These are phyloP conservation scores for Prunella himalayana DNA, from an alignment of 2,113 vertebrate species.

Conservation along the genomic window DNA sequence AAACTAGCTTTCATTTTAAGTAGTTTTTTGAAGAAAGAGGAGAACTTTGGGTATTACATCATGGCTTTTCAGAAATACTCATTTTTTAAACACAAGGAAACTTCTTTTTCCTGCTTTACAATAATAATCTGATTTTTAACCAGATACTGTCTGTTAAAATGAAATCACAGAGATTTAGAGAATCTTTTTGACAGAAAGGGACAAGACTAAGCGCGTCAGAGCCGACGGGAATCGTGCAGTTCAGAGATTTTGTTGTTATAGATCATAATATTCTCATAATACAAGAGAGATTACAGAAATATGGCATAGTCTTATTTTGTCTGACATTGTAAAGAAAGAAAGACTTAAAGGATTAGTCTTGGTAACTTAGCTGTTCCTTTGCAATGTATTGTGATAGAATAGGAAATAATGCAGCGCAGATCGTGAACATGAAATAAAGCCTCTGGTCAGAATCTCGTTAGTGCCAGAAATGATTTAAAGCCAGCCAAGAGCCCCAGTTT, in stretches of 20 bases:
- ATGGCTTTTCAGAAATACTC: neutral
- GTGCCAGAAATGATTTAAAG: constrained; percentile 39
- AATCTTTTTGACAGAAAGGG: neutral
- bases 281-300: constrained; percentile 33
- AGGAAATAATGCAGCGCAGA: constrained; percentile 1
- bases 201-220: neutral
- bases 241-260: constrained; percentile 37
- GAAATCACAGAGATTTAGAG: neutral
- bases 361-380: constrained; percentile 34
- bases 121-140: neutral
- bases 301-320: constrained; percentile 26
- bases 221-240: neutral
- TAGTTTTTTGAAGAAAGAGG: neutral
- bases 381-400: neutral
- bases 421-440: constrained; percentile 38
- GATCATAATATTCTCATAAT: constrained; percentile 32
- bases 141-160: neutral
- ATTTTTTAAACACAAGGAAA: neutral
- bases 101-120: neutral
- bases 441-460: constrained; percentile 42
- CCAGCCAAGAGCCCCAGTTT: constrained; percentile 6
- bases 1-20: neutral
- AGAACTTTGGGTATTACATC: neutral
- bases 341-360: constrained; percentile 59
- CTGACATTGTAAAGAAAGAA: constrained; percentile 39